A percentile compares a stretch with the other conserved stretches of the same genome.
phyloP scores from a whole-genome alignment of 35 echinoderm and acorn worm species.

The Anneissia japonica region DNA sequence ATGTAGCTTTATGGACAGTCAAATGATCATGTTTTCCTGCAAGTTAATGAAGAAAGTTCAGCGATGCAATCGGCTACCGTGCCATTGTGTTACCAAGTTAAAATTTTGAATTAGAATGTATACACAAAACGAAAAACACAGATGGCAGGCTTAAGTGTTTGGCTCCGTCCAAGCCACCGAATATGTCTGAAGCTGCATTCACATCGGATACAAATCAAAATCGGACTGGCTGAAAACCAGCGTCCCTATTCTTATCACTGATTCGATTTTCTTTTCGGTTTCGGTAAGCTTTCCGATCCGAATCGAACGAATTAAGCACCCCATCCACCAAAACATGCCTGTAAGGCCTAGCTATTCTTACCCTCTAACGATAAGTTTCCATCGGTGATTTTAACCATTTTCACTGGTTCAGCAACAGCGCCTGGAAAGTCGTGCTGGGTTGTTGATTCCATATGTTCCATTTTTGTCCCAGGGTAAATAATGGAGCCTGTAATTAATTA shows the following conservation, averaged over 20 bases:
- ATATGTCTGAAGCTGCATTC: background rate
- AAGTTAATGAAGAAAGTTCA: background rate
- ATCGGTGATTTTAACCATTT: slow-evolving; percentile 17
- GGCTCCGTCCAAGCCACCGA: background rate
- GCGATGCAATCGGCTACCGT: no score
- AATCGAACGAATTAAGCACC: no score
- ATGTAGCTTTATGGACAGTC: slow-evolving; percentile 66
- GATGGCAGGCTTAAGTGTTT: background rate
- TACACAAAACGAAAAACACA: background rate
- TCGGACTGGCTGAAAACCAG: no score
- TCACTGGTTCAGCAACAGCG: slow-evolving; percentile 22
- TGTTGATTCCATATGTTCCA: slow-evolving; percentile 68
- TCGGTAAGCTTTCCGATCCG: no score
- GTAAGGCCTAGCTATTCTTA: background rate
- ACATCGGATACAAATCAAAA: no score
- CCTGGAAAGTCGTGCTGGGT: slow-evolving; percentile 66
- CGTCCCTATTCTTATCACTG: no score
- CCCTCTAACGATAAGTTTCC: slow-evolving; percentile 59
- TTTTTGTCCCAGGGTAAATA: slow-evolving; percentile 77
- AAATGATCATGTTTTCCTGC: slow-evolving; percentile 71
- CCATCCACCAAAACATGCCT: no score
- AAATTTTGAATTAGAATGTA: background rate
- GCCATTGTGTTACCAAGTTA: no score
- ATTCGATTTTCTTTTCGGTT: no score
- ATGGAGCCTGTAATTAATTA: slow-evolving; percentile 65